A percentile compares a stretch with the other conserved stretches of the same genome.
These are phyloP conservation scores for Rhinoderma darwinii DNA, from an alignment of 2,113 vertebrate genomes.

Conservation along the genomic window DNA sequence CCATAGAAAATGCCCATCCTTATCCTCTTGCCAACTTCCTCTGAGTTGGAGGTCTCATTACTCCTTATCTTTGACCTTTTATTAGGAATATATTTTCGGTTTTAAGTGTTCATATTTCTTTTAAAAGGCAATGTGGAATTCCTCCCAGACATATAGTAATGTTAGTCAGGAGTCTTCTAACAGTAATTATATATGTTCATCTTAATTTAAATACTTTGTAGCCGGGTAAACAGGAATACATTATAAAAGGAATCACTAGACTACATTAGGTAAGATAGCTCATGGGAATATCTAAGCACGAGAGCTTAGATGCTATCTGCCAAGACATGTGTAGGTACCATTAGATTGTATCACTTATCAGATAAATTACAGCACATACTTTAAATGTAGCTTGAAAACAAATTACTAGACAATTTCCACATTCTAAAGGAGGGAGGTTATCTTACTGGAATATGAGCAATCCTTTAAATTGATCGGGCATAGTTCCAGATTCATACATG, in stretches of 20 bases:
- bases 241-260: neutral
- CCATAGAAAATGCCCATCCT: neutral
- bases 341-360: conserved; percentile 52
- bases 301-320: conserved; percentile 34
- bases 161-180: neutral
- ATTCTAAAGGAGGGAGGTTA: conserved; percentile 44
- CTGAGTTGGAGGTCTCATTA: neutral
- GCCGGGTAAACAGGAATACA: neutral
- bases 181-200: conserved; percentile 13
- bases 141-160: conserved; percentile 15
- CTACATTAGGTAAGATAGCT: conserved; percentile 2
- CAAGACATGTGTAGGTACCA: conserved; percentile 44
- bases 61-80: neutral
- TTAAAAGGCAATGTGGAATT: neutral
- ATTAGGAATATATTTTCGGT: neutral
- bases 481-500: conserved; percentile 39
- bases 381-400: conserved; percentile 48
- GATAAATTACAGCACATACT: conserved; percentile 54
- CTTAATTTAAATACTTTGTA: conserved; percentile 30
- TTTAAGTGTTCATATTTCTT: neutral
- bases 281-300: neutral
- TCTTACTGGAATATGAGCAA: conserved; percentile 54
- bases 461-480: conserved; percentile 34
- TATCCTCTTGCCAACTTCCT: no score
- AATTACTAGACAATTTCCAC: conserved; percentile 42